Base-by-base conservation (phyloP, 1,140 invertebrate genomes). In the Rhyacophila brunnea region DNA sequence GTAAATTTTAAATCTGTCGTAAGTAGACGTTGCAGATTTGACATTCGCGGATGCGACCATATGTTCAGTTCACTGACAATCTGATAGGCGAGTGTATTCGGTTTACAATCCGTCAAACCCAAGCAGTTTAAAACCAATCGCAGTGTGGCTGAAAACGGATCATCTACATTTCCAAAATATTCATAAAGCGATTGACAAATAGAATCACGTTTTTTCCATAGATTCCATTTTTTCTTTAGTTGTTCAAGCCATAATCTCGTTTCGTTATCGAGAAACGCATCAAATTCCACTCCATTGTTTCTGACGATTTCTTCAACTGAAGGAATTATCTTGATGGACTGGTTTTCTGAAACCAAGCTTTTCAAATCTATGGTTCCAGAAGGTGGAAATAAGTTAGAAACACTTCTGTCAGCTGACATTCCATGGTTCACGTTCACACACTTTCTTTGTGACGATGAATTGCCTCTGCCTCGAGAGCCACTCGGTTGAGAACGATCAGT, bases 1-100 rank as follows among this genome's bases (percentile, higher is more conserved):
- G 77, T 76, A 44, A 77, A 48, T 70, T 85, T 84, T 13, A 83
- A 35, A 44, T 82, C 71, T 32, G 66, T 42, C 14, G 70, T 76
- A 40, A 85, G 68, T 55, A 72, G 71, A 48, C 75, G 58, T 54
- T 64, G 55, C 35, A 76, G 73, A 3, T 45, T 50, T 19, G 68
- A 56, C 67, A 71, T 53, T 42, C 60, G 47, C 14, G 43, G 43
- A 58, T 58, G 6, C 2, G 43, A 53, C 58, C 58, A 85, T 40
- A 66, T 73, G 62, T 68, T 65, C 68, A 82, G 83, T 65, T 80
- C 77, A 63, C 83, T 80, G 42, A 83, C 76, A 45, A 85, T 79
- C 75, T 66, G 66, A 68, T 71, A 67, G 45, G 79, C 66, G 35
- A 83, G 64, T 7, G 79, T 79, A 44, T 73, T 81, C 10, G 61